These are phyloP conservation scores for Melanophora roralis DNA, from an alignment of 2,888 invertebrate genomes.

Conservation along the genomic window DNA sequence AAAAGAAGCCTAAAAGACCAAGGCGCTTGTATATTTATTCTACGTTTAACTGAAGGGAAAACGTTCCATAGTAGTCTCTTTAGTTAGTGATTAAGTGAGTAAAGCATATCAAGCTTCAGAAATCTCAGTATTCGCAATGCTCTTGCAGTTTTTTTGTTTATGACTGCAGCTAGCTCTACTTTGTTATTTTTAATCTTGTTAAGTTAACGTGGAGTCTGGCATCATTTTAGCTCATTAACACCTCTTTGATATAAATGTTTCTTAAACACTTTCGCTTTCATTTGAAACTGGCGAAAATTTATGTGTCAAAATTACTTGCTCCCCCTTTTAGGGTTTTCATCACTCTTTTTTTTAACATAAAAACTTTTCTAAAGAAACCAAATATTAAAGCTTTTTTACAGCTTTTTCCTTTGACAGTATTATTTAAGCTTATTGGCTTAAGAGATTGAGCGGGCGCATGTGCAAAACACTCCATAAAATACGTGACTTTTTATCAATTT, in stretches of 20 bases:
- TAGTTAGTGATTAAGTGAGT: too few relatives aligned
- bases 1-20: too few relatives aligned
- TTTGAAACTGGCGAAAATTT: constrained; percentile 11
- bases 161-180: too few relatives aligned
- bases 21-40: too few relatives aligned
- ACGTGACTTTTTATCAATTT: constrained; percentile 55
- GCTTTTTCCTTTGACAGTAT: constrained; percentile 28
- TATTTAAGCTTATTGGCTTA: constrained; percentile 9
- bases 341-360: background rate
- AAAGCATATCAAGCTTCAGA: too few relatives aligned
- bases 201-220: constrained; percentile 12
- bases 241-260: background rate
- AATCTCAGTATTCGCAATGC: too few relatives aligned
- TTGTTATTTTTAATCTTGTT: background rate
- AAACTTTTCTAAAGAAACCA: background rate
- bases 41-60: too few relatives aligned
- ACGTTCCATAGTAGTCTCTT: too few relatives aligned
- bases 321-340: background rate
- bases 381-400: constrained; percentile 33
- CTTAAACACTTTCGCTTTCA: constrained; percentile 49
- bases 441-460: constrained; percentile 28
- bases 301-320: background rate
- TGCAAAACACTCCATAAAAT: constrained; percentile 33
- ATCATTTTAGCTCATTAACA: background rate
- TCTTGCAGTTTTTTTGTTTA: too few relatives aligned